Percentiles rank a stretch among this genome's conserved stretches.
Conservation (phyloP, 2,888 invertebrate genomes). For the Ditylenchus weischeri region DNA sequence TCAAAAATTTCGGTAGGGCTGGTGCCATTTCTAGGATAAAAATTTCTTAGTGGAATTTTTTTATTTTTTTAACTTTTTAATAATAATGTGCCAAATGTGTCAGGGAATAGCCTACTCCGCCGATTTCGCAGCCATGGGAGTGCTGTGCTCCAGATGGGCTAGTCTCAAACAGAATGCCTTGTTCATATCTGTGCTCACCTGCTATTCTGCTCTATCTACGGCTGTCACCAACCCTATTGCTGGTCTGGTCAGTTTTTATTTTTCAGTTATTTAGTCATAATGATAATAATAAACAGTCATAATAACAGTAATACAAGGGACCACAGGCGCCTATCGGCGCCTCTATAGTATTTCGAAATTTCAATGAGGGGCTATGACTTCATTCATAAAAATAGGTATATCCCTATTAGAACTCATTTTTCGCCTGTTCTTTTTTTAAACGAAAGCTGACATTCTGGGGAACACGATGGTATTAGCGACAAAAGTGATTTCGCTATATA, state of each 20-base stretch:
- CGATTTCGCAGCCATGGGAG: constrained; percentile 37
- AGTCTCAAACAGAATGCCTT: constrained; percentile 34
- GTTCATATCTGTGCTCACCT: constrained; percentile 34
- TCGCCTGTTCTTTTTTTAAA: too few species aligned
- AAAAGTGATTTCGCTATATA: too few species aligned
- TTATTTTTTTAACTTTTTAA: too few species aligned
- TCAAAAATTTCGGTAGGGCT: not conserved
- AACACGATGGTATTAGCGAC: too few species aligned
- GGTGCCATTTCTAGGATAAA: too few species aligned
- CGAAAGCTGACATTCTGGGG: too few species aligned
- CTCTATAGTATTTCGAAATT: too few species aligned
- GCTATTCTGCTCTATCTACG: constrained; percentile 35
- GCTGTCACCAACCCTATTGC: constrained; percentile 32
- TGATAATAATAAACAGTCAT: not conserved
- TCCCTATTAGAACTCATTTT: too few species aligned
- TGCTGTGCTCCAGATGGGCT: constrained; percentile 36
- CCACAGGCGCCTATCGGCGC: too few species aligned
- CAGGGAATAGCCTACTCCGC: constrained; percentile 37
- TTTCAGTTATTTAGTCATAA: not conserved
- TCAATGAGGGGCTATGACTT: too few species aligned
- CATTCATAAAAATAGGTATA: too few species aligned
- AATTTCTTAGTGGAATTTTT: not conserved
- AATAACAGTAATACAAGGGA: too few species aligned
- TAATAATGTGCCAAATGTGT: not conserved
- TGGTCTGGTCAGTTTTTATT: constrained; percentile 23